Conservation (phyloP, 2,888 invertebrate genomes). For the Pterostichus madidus region DNA sequence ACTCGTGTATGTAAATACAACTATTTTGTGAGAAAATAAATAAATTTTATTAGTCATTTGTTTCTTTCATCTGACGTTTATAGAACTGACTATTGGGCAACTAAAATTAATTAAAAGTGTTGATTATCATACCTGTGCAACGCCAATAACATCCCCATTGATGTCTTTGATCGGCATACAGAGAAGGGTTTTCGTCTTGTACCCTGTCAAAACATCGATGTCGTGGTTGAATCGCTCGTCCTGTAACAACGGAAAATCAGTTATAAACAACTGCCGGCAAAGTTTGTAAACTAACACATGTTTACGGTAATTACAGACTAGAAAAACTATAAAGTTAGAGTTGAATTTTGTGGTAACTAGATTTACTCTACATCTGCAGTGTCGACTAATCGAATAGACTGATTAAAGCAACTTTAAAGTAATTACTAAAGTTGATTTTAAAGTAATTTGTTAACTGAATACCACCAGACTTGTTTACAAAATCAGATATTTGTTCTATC, state of each 20-base stretch:
- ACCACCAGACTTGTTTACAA: too few relatives aligned
- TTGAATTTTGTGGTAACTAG: not conserved
- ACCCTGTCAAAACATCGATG: slow-evolving; percentile 95
- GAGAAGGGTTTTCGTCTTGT: slow-evolving; percentile 93
- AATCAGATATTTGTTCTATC: too few relatives aligned
- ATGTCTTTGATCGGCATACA: slow-evolving; percentile 98
- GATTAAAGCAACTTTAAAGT: slow-evolving; percentile 9
- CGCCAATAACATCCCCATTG: slow-evolving; percentile 96
- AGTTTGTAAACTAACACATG: not conserved
- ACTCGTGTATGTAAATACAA: too few relatives aligned
- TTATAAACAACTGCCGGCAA: not conserved
- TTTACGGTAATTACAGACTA: not conserved
- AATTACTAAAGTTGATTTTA: slow-evolving; percentile 11
- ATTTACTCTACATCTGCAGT: slow-evolving; percentile 3
- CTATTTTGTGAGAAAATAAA: too few relatives aligned
- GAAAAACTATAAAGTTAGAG: not conserved
- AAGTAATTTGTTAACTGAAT: not conserved
- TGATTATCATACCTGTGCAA: slow-evolving; percentile 88
- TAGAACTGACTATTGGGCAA: too few relatives aligned
- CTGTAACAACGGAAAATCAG: slow-evolving; percentile 77
- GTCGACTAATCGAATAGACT: not conserved
- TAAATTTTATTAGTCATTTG: too few relatives aligned
- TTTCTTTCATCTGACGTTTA: too few relatives aligned
- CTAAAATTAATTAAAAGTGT: too few relatives aligned
- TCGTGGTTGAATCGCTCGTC: slow-evolving; percentile 95